Conservation (phyloP, 2,888 invertebrate species). For the Andricus curvator region DNA sequence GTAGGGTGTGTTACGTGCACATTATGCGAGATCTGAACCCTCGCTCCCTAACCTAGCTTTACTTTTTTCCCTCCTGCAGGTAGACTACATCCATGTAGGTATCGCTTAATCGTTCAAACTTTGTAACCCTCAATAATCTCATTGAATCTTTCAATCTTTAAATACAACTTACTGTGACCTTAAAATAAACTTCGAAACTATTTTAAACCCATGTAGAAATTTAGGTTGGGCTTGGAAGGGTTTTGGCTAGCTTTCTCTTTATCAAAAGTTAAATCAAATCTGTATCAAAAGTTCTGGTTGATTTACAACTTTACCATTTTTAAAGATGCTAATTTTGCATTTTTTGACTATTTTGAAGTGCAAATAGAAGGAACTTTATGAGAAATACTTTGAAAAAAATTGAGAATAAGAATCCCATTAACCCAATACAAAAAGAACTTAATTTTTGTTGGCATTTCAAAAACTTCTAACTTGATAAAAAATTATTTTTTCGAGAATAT, state of each 20-base stretch:
- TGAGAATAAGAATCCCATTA: no score
- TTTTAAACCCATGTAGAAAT: neutral
- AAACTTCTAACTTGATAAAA: no score
- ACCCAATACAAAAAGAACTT: no score
- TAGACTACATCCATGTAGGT: constrained; percentile 27
- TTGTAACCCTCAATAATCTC: neutral
- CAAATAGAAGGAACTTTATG: no score
- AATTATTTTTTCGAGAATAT: no score
- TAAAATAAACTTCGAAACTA: neutral
- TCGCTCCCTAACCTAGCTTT: constrained; percentile 52
- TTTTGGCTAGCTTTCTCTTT: neutral
- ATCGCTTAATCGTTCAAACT: constrained; percentile 7
- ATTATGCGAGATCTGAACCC: constrained; percentile 62
- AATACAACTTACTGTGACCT: neutral
- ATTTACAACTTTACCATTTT: no score
- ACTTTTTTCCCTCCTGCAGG: constrained; percentile 49
- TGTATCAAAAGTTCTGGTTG: no score
- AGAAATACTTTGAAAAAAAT: no score
- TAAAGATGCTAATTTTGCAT: no score
- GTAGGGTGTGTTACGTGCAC: constrained; percentile 75
- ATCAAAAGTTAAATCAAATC: no score
- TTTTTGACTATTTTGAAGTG: no score
- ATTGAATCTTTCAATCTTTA: neutral
- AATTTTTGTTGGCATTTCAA: no score
- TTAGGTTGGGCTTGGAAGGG: neutral